Evolutionary conservation across 2,113 vertebrate genomes (phyloP).

Genomic region (Takifugu flavidus): DNA sequence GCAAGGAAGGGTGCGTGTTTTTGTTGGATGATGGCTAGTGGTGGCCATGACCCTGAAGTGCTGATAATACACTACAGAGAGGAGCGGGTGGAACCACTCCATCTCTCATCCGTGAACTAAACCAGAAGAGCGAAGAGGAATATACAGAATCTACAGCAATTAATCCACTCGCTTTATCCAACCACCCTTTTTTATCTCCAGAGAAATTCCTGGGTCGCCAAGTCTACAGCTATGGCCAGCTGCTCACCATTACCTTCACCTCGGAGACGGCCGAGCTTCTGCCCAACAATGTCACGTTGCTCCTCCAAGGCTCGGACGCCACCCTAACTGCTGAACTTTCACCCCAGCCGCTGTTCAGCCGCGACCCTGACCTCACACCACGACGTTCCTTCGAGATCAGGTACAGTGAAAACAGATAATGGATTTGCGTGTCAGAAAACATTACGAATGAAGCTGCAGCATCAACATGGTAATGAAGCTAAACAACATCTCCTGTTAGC

Average conservation of each 20-base stretch:
- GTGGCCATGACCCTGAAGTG: conserved; percentile 57
- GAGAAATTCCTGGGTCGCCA: conserved; percentile 85
- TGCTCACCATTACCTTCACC: conserved; percentile 78
- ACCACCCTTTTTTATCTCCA: conserved; percentile 44
- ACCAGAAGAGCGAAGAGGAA: too few species aligned
- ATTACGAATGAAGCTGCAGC: too few species aligned
- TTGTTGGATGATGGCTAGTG: conserved; percentile 18
- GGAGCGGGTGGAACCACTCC: conserved; percentile 53
- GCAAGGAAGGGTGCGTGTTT: conserved; percentile 15
- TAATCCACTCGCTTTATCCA: conserved; percentile 6
- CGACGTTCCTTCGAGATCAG: conserved; percentile 68
- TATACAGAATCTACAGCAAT: too few species aligned
- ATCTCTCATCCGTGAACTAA: too few species aligned
- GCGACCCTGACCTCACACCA: not conserved
- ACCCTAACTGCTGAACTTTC: conserved; percentile 57
- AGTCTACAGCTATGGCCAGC: conserved; percentile 82
- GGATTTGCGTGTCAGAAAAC: not conserved
- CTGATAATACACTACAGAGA: conserved; percentile 55
- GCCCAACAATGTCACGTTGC: conserved; percentile 61
- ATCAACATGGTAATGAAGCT: too few species aligned
- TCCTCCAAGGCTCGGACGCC: conserved; percentile 79
- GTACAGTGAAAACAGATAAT: conserved; percentile 39
- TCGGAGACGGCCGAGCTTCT: conserved; percentile 49
- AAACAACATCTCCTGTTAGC: too few species aligned
- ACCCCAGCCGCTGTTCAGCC: conserved; percentile 7